Percentiles rank a stretch among this genome's conserved stretches.
phyloP scores from a whole-genome alignment of 2,888 invertebrate genomes.

The Caenorhabditis sp. region DNA sequence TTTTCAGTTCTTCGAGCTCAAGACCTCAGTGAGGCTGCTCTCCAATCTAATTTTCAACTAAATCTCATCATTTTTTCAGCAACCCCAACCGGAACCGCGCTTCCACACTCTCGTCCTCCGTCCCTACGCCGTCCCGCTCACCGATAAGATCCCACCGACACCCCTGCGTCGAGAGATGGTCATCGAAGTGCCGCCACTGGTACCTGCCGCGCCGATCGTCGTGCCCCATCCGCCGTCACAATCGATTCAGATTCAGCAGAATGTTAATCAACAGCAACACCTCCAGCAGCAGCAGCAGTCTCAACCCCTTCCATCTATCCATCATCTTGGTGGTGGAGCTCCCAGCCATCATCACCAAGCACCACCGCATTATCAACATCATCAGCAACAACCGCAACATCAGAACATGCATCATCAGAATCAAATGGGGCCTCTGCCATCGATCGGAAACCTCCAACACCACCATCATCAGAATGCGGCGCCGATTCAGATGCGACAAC shows the following conservation, averaged over 20 bases:
- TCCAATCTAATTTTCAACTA: background rate
- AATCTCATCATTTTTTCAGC: background rate
- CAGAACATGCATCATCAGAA: no score
- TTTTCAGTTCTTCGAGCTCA: no score
- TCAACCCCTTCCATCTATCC: background rate
- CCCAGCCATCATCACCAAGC: background rate
- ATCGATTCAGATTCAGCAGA: background rate
- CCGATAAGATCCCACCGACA: slow-evolving; percentile 4
- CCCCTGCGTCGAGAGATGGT: slow-evolving; percentile 23
- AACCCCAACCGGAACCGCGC: slow-evolving; percentile 6
- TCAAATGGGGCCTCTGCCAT: slow-evolving; percentile 4
- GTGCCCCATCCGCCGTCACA: background rate
- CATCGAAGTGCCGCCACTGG: slow-evolving; percentile 42
- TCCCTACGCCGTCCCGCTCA: slow-evolving; percentile 45
- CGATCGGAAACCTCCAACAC: background rate
- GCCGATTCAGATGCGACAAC: background rate
- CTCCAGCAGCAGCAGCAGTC: slow-evolving; percentile 1
- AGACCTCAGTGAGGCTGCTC: no score
- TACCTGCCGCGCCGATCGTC: background rate
- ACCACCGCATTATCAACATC: no score
- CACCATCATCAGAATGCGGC: background rate
- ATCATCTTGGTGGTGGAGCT: background rate
- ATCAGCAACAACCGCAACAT: no score
- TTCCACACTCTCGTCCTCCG: slow-evolving; percentile 39
- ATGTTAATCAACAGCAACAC: background rate